Conservation (phyloP, 2,888 invertebrate species). For the Gastracanthus pulcherrimus region DNA sequence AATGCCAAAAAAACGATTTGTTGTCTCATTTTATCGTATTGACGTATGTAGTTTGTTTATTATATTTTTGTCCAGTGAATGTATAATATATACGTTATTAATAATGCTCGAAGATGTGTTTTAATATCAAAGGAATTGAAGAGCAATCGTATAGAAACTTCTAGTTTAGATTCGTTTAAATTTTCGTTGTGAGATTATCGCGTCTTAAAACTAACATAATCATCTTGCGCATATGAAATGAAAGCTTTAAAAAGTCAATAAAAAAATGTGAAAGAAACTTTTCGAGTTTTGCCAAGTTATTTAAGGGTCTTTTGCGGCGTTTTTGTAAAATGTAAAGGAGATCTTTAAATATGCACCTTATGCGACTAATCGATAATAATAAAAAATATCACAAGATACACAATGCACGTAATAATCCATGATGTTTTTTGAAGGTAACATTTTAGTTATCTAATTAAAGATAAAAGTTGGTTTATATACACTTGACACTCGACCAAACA, state of each 20-base stretch:
- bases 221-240: not conserved
- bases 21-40: slow-evolving; percentile 27
- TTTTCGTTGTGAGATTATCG: slow-evolving; percentile 30
- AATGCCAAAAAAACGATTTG: slow-evolving; percentile 60
- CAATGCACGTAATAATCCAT: slow-evolving; percentile 17
- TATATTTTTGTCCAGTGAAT: slow-evolving; percentile 41
- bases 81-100: slow-evolving; percentile 42
- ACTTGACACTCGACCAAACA: slow-evolving; percentile 11
- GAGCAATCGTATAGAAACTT: slow-evolving; percentile 28
- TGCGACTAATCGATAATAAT: slow-evolving; percentile 14
- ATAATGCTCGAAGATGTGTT: slow-evolving; percentile 17
- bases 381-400: slow-evolving; percentile 12
- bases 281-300: slow-evolving; percentile 30
- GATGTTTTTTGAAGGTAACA: not conserved
- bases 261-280: not conserved
- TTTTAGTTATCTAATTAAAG: slow-evolving; percentile 16
- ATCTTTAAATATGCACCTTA: slow-evolving; percentile 7
- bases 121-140: slow-evolving; percentile 46
- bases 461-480: slow-evolving; percentile 20
- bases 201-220: slow-evolving; percentile 12
- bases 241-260: slow-evolving; percentile 41
- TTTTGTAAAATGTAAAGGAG: slow-evolving; percentile 28
- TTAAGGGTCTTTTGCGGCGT: slow-evolving; percentile 19
- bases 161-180: slow-evolving; percentile 11
- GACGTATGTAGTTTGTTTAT: slow-evolving; percentile 29